phyloP scores from a whole-genome alignment of 1,140 invertebrate genomes.

The Drosophila virilis region DNA sequence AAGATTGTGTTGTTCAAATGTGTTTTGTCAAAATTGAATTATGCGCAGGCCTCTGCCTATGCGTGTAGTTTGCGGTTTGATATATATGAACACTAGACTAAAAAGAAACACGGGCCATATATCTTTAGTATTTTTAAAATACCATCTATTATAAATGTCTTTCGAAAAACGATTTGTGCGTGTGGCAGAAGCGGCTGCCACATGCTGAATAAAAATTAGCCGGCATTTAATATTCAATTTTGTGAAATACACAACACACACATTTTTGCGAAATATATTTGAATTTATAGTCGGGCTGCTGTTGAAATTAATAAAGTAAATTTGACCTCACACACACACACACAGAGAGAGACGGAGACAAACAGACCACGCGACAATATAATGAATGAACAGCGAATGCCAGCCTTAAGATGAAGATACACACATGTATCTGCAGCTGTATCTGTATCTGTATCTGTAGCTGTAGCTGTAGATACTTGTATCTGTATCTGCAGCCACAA shows the following conservation, averaged over 20 bases:
- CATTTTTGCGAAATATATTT: conserved; percentile 67
- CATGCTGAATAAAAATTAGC: conserved; percentile 61
- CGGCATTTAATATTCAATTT: conserved; percentile 68
- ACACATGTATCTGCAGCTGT: conserved; percentile 8
- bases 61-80: too few relatives aligned
- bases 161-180: conserved; percentile 42
- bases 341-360: conserved; percentile 10
- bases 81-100: not conserved
- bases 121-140: conserved; percentile 31
- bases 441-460: conserved; percentile 2
- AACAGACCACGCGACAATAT: conserved; percentile 67
- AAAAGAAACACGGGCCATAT: not conserved
- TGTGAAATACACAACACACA: conserved; percentile 49
- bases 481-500: not conserved
- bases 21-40: conserved; percentile 33
- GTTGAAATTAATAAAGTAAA: conserved; percentile 81
- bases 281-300: conserved; percentile 61
- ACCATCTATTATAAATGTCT: conserved; percentile 37
- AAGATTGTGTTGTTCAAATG: not conserved
- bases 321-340: conserved; percentile 69
- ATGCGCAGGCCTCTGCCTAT: not conserved
- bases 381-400: conserved; percentile 70
- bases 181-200: conserved; percentile 33
- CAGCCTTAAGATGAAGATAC: conserved; percentile 16
- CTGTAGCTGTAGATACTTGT: not conserved